phyloP scores from a whole-genome alignment of 2,797 vertebrate species.

The Coendou prehensilis region DNA sequence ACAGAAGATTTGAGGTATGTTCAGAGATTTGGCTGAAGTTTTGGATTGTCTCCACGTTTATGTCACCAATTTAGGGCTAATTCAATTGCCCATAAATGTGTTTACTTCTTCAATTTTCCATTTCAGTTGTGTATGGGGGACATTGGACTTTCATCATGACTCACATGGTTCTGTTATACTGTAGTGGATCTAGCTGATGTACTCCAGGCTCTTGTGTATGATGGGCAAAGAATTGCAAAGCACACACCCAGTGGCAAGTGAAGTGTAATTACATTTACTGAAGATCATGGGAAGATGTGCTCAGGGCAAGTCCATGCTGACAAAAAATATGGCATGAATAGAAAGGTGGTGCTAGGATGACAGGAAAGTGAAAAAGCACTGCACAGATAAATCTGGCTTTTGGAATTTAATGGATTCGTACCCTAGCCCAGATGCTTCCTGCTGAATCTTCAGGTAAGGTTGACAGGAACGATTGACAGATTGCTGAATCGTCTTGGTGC shows the following conservation, averaged over 20 bases:
- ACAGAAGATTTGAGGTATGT: neutral
- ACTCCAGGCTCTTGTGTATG: neutral
- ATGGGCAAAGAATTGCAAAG: neutral
- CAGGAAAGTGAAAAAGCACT: neutral
- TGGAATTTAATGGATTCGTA: neutral
- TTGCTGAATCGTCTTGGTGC: neutral
- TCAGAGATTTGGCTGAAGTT: constrained; percentile 36
- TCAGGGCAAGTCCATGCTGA: neutral
- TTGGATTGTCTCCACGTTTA: constrained; percentile 15
- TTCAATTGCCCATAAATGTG: neutral
- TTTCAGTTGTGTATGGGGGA: neutral
- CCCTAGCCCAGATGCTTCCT: neutral
- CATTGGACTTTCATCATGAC: neutral
- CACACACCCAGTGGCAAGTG: neutral
- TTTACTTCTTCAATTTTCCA: constrained; percentile 29
- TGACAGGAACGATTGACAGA: neutral
- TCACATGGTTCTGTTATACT: neutral
- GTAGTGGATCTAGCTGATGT: neutral
- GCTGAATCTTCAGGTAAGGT: neutral
- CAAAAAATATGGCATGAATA: neutral
- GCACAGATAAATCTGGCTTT: neutral
- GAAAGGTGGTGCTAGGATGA: neutral
- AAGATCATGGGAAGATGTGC: neutral
- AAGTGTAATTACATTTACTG: neutral
- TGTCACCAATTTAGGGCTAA: neutral